Base-by-base conservation (phyloP, 2,113 vertebrate genomes). In the Sceloporus tristichus region DNA sequence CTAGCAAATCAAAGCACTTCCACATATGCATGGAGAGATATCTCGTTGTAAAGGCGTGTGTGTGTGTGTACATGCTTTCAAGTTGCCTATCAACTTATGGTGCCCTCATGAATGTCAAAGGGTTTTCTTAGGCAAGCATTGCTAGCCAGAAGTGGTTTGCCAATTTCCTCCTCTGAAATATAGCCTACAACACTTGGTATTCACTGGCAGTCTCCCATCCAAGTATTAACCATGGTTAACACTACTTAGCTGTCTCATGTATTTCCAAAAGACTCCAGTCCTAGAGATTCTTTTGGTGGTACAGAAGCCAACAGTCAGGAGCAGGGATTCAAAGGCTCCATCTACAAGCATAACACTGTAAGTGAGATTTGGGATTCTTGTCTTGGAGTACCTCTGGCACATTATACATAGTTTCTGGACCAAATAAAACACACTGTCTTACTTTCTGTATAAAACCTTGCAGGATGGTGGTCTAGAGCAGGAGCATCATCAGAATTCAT, bases 401-500 rank as follows among this genome's bases (percentile, higher is more conserved):
- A 85, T 75, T 85, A n/a, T 9, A 53, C 29, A n/a, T 27, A 53
- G 23, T 48, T 27, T 29, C 48, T 83, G 66, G 8, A 25, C 14
- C 25, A 83, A 38, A 62, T 34, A 80, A 80, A 59, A 62, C 34
- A 29, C 29, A 79, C 77, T n/a, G 14, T 16, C 27, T 18, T 27
- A 56, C 19, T 79, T 66, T 16, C 25, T 68, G 16, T 42, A 78
- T 23, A 16, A 14, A 27, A 2, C n/a, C 59, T 48, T 34, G 34
- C 34, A 34, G 48, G 48, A 48, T 48, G 48, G 34, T 34, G 34
- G 34, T 48, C 48, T 48, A 48, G 48, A 48, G 48, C 48, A 48
- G 48, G 48, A 48, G 1, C 9, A 75, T 87, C 74, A 84, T 89
- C 81, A 82, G 34, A 34, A 86, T 86, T 78, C 29, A 77, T 42